Evolutionary conservation across 2,888 invertebrate genomes (phyloP).

Genomic region (Torymus tubicola): DNA sequence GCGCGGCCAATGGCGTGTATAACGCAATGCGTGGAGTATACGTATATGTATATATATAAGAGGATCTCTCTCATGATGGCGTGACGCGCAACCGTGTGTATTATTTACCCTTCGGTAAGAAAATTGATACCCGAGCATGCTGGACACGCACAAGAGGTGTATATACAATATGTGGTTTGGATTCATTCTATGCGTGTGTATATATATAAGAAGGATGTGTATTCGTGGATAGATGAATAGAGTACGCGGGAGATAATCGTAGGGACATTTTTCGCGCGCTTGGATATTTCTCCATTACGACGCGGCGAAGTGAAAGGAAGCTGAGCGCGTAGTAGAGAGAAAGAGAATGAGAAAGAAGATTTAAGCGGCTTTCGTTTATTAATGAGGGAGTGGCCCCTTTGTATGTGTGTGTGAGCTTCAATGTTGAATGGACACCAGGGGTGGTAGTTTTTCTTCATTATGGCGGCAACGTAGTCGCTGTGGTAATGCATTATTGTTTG

Average conservation of each 20-base stretch:
- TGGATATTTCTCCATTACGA: conserved; percentile 39
- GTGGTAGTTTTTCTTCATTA: conserved; percentile 32
- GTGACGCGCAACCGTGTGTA: conserved; percentile 69
- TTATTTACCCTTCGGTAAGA: conserved; percentile 72
- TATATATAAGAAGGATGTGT: background rate
- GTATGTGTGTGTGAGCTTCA: background rate
- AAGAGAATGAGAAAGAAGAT: conserved; percentile 24
- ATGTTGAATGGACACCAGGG: conserved; percentile 6
- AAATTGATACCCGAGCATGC: conserved; percentile 74
- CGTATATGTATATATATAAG: conserved; percentile 40
- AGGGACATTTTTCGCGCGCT: background rate
- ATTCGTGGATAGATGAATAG: conserved; percentile 12
- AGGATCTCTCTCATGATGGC: conserved; percentile 51
- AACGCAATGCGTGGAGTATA: conserved; percentile 1
- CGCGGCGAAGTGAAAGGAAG: conserved; percentile 12
- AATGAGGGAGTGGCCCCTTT: background rate
- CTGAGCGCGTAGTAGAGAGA: background rate
- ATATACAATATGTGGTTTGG: too few relatives aligned
- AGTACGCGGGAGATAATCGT: conserved; percentile 21
- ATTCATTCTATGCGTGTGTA: conserved; percentile 12
- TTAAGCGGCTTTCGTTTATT: conserved; percentile 35
- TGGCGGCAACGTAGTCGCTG: background rate
- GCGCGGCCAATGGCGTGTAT: conserved; percentile 5
- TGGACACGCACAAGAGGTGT: conserved; percentile 67
- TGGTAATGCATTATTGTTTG: conserved; percentile 29